phyloP scores from a whole-genome alignment of 2,888 invertebrate genomes.

The Hirtodrosophila duncani region DNA sequence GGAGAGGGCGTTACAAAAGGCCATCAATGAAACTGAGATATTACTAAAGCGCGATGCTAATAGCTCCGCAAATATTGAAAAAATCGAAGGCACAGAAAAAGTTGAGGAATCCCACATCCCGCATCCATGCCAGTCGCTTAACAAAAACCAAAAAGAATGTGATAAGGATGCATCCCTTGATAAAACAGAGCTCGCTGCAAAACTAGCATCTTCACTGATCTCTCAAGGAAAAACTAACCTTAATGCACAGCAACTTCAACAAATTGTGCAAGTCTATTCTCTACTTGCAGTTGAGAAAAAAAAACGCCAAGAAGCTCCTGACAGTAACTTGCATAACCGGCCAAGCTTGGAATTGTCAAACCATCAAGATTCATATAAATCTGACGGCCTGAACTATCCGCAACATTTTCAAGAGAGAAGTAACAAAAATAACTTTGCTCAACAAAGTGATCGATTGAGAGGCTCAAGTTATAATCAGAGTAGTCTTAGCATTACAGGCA shows the following conservation, averaged over 20 bases:
- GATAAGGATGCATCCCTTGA: slow-evolving; percentile 58
- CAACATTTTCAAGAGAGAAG: neutral
- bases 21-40: slow-evolving; percentile 82
- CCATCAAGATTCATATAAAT: too few species aligned
- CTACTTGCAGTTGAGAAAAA: slow-evolving; percentile 74
- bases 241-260: slow-evolving; percentile 87
- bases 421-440: neutral
- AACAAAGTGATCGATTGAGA: neutral
- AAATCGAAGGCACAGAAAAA: neutral
- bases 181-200: slow-evolving; percentile 82
- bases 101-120: too few species aligned
- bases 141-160: neutral
- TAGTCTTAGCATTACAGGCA: neutral
- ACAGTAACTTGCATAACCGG: neutral
- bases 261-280: slow-evolving; percentile 85
- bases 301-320: slow-evolving; percentile 41
- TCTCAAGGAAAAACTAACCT: slow-evolving; percentile 91
- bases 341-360: too few species aligned
- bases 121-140: too few species aligned
- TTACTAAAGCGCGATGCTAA: slow-evolving; percentile 81
- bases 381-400: neutral
- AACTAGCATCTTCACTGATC: slow-evolving; percentile 86
- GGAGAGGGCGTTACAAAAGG: slow-evolving; percentile 84
- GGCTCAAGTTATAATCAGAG: slow-evolving; percentile 8
- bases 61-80: slow-evolving; percentile 28